Base-by-base conservation (phyloP, 1,140 invertebrate genomes). In the Diachasma alloeum region DNA sequence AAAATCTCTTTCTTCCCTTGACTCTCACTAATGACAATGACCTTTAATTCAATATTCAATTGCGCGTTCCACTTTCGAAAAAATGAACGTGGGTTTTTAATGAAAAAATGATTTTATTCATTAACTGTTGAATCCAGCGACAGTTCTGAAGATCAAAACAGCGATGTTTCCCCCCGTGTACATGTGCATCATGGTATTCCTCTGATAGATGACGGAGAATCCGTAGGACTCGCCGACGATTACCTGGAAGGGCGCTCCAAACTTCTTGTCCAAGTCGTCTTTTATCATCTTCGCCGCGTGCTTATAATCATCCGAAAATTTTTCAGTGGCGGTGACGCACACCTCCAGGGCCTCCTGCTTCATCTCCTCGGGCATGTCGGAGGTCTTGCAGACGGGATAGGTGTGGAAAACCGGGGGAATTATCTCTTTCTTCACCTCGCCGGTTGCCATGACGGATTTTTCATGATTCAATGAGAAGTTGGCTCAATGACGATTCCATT, bases 231-330 rank as follows among this genome's bases (percentile, higher is more conserved):
- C 97, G 10, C 97, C 97, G 8, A 98, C 94, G 0, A 98, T 94
- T 0, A 95, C 96, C 90, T 98, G 96, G 93, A 97, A 98, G 15
- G 95, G 93, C 0, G 96, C 93, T 22, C 97, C 97, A 88, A 96
- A 98, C 84, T 97, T 97, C 89, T 97, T 97, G 87, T 99, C 97
- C 93, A 99, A 93, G 70, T 92, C 93, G 81, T 98, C 96, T 89
- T 99, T 98, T 26, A 99, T 96, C 91, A 95, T 94, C 81, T 93
- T 94, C 19, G 97, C 96, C 8, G 95, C 91, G 15, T 89, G 80
- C 80, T 93, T 91, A 80, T 96, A 96, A 90, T 97, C 97, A 3
- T 93, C 90, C 0, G 94, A 89, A 89, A 94, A 95, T 90, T 98
- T 98, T 90, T 98, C 97, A 86, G 96, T 96, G 0, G 97, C 96